These are phyloP conservation scores for Canis aureus DNA, from an alignment of 2,113 vertebrate genomes.

Conservation along the genomic window DNA sequence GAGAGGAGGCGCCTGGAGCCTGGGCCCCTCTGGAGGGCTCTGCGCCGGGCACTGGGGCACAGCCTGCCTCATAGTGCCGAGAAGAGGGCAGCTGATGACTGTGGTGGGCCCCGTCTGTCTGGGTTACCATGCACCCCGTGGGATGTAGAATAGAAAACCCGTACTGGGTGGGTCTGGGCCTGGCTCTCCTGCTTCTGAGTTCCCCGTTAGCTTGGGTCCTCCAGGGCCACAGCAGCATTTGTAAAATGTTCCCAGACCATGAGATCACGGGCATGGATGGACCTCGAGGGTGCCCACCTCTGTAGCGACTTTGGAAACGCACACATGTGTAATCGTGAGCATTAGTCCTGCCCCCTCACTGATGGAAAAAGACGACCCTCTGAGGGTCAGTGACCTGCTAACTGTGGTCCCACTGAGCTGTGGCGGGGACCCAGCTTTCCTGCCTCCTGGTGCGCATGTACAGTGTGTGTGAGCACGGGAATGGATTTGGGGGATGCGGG, in stretches of 20 bases:
- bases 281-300: not conserved
- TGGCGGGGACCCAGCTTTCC: not conserved
- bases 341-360: not conserved
- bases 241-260: not conserved
- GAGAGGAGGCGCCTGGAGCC: rapidly evolving
- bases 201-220: not conserved
- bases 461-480: not conserved
- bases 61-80: no score
- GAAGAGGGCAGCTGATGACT: not conserved
- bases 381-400: not conserved
- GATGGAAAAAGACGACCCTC: not conserved
- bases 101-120: no score
- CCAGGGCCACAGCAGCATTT: not conserved
- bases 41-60: not conserved
- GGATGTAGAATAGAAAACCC: not conserved
- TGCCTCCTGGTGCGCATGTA: not conserved
- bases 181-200: not conserved
- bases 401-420: rapidly evolving
- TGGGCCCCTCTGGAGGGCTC: no score
- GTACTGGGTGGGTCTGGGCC: not conserved
- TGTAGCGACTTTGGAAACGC: not conserved
- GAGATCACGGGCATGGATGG: not conserved
- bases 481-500: not conserved
- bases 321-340: not conserved
- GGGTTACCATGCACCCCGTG: not conserved